Evolutionary conservation across 2,797 vertebrate genomes (phyloP), one percentile per base, ranked within the genome.

Genomic region (Sebastes iracundus): DNA sequence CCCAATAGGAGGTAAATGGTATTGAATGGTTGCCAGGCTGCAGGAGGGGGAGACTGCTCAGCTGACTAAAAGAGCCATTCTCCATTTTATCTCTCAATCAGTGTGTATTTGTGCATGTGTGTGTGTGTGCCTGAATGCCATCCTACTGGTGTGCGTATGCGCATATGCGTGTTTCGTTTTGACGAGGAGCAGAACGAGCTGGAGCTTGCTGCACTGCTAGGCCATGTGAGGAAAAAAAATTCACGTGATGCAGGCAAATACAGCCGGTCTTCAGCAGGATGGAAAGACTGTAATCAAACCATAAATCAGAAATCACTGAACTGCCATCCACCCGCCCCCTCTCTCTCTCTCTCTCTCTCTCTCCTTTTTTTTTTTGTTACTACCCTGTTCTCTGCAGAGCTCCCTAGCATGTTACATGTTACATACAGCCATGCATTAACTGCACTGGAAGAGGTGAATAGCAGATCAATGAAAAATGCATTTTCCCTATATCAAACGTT

Each of bases 251-350:
- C 82, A 91, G 83, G 86, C 89, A 85, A 86, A 92, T 92, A 76
- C 79, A 87, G 88, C 77, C 78, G 20, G 84, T 88, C 84, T 89
- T 87, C 89, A 81, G 87, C 90, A 86, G 88, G 53, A 94, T 91
- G 91, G 92, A 92, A 88, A 92, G 89, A 91, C 88, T 92, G 92
- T 94, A 95, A 95, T 95, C 94, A 95, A 94, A 93, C 93, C 90
- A 94, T 95, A 95, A 94, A 94, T 94, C 94, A 92, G 85, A 94
- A 94, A 94, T 93, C 90, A 93, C 85, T 90, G 90, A 87, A 83
- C 91, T 90, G 86, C 89, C 89, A 88, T 86, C 82, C 78, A 77
- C 56, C 78, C 84, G 75, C 83, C 72, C 66, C 32, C 61, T 69
- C 69, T 38, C 70, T 42, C 52, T 52, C 49, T 1, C 53, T 49